Base-by-base conservation (phyloP, 2,888 invertebrate genomes). In the Digitonthophagus gazella region DNA sequence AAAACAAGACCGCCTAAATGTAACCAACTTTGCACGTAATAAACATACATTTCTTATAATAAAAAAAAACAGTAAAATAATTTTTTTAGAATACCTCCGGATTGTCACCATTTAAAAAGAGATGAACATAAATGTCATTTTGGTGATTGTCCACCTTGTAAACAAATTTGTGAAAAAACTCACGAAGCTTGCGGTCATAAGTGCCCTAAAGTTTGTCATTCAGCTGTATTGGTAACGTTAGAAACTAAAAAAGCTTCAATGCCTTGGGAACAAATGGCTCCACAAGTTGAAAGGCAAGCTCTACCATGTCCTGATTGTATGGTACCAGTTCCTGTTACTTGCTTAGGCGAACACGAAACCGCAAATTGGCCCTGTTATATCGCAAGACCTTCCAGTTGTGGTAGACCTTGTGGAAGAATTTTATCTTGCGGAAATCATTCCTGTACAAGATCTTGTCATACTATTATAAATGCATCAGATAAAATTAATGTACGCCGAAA, bases 91-190 rank as follows among this genome's bases (percentile, higher is more conserved):
- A 86, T 90, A 63, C 90, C 92, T 44, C 89, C 95, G 2, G 91
- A 92, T 79, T 97, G 97, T 82, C 93, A 96, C 75, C 97, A 97
- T 80, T 79, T 85, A 2, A 84, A 86, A 71, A 87, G 91, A 69
- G 90, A 91, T 74, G 86, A 86, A 14, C 95, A 95, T 80, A 85
- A 84, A 64, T 96, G 96, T 78, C 96, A 96, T 80, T 91, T 92
- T 76, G 92, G 92, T 0, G 88, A 90, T 28, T 96, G 96, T 79
- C 93, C 96, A 0, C 89, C 92, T 0, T 97, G 97, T 79, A 86
- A 84, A 71, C 91, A 93, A 76, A 84, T 87, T 55, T 97, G 97
- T 80, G 85, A 85, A 6, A 87, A 91, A 77, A 75, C 68, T 57
- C 80, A 80, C 75, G 81, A 84, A 20, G 83, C 81, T 58, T 93